Percentiles rank a stretch among this genome's conserved stretches.
Evolutionary conservation across 2,797 vertebrate species (phyloP).

Genomic region (Lacerta bilineata): DNA sequence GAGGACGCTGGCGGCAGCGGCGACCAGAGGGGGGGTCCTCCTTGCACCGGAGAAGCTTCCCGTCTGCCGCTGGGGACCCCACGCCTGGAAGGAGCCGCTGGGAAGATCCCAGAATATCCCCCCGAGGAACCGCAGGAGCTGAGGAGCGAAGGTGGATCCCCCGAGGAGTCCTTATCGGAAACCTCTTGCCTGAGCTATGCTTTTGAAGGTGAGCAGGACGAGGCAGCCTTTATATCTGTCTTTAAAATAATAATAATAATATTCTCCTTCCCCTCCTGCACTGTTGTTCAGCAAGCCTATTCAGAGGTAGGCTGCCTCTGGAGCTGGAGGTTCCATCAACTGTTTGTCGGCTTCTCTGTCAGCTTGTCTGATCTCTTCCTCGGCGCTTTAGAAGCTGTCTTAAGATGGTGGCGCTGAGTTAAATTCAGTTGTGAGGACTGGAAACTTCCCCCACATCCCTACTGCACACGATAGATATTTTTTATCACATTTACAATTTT

Average conservation of each 20-base stretch:
- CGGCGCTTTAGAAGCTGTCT: not conserved
- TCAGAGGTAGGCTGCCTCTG: not conserved
- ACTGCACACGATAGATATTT: too few relatives aligned
- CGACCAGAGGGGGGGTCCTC: not conserved
- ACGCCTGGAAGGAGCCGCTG: slow-evolving; percentile 16
- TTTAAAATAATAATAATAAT: rapidly evolving
- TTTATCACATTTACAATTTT: too few relatives aligned
- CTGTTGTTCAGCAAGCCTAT: not conserved
- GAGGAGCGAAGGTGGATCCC: not conserved
- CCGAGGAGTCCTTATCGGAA: slow-evolving; percentile 26
- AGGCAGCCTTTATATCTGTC: not conserved
- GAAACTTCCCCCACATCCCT: too few relatives aligned
- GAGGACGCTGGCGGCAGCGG: slow-evolving; percentile 49
- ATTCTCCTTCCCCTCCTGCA: rapidly evolving
- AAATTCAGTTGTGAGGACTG: not conserved
- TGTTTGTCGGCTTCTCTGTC: not conserved
- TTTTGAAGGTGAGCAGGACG: slow-evolving; percentile 85
- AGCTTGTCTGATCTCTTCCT: not conserved
- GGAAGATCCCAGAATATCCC: slow-evolving; percentile 44
- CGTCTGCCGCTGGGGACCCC: rapidly evolving
- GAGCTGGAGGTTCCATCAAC: not conserved
- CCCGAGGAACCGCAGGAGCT: slow-evolving; percentile 54
- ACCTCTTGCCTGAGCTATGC: slow-evolving; percentile 74
- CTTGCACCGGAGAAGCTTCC: rapidly evolving
- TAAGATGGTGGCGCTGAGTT: not conserved